Percentiles rank a stretch among this genome's conserved stretches.
These are phyloP conservation scores for Ectropis grisescens DNA, from an alignment of 1,140 invertebrate genomes.

Conservation along the genomic window DNA sequence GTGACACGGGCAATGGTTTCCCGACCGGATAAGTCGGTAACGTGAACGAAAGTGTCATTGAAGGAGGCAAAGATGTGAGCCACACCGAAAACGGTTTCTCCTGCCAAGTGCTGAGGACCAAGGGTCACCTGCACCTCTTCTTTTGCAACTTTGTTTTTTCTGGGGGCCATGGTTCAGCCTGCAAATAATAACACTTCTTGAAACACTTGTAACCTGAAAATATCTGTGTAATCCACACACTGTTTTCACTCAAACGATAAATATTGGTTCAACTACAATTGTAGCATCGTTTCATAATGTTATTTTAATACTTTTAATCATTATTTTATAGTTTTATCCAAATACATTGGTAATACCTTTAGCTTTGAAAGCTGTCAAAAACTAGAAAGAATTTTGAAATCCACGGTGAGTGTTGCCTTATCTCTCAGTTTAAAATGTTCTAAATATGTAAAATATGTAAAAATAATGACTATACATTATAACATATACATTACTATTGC, in stretches of 20 bases:
- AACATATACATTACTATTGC: too few relatives aligned
- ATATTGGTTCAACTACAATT: too few relatives aligned
- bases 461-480: too few relatives aligned
- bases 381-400: conserved; percentile 44
- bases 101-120: conserved; percentile 97
- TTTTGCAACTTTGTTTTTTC: conserved; percentile 96
- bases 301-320: too few relatives aligned
- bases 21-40: conserved; percentile 98
- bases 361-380: conserved; percentile 62
- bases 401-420: too few relatives aligned
- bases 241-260: too few relatives aligned
- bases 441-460: too few relatives aligned
- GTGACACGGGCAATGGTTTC: conserved; percentile 99
- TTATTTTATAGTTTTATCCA: too few relatives aligned
- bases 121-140: conserved; percentile 97
- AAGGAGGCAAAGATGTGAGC: conserved; percentile 99
- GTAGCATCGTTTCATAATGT: too few relatives aligned
- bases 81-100: conserved; percentile 98
- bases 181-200: conserved; percentile 48
- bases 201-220: conserved; percentile 53
- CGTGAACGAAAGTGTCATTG: conserved; percentile 99
- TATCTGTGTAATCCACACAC: conserved; percentile 43
- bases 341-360: conserved; percentile 61
- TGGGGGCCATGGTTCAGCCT: conserved; percentile 88
- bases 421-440: too few relatives aligned